Evolutionary conservation across 2,797 vertebrate genomes (phyloP).

Genomic region (Ambastaia sidthimunki): DNA sequence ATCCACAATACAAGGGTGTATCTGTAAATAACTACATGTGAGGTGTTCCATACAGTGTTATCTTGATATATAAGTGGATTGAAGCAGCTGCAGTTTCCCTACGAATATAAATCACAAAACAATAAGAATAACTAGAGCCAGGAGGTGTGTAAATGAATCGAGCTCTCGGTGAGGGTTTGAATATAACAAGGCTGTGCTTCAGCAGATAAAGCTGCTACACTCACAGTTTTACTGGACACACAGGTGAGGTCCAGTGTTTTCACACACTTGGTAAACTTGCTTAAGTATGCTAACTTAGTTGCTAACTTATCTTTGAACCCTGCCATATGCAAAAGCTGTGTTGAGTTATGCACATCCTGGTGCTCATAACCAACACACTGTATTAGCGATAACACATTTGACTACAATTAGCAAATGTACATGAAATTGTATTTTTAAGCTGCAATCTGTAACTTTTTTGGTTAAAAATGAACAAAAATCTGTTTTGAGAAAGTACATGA

Average conservation of each 20-base stretch:
- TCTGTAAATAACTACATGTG: not conserved
- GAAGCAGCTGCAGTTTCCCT: not conserved
- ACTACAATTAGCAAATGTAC: not conserved
- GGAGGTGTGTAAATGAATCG: conserved; percentile 9
- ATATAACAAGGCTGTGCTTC: conserved; percentile 19
- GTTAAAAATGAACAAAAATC: no score
- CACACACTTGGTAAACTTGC: conserved; percentile 2
- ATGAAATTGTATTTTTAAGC: not conserved
- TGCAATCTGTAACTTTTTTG: no score
- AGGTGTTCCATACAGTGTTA: not conserved
- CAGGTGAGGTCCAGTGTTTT: conserved; percentile 19
- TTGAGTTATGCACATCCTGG: not conserved
- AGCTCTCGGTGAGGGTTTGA: conserved; percentile 9
- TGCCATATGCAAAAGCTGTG: no score
- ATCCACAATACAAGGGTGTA: not conserved
- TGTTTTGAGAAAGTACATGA: no score
- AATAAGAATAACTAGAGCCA: conserved; percentile 12
- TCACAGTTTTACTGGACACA: conserved; percentile 24
- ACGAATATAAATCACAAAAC: conserved; percentile 20
- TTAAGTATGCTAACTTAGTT: no score
- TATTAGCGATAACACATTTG: no score
- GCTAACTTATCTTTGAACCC: no score
- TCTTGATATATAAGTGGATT: not conserved
- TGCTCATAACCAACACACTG: no score
- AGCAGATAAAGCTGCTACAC: not conserved